Evolutionary conservation across 2,113 vertebrate species (phyloP).

Genomic region (Pelusios castaneus): DNA sequence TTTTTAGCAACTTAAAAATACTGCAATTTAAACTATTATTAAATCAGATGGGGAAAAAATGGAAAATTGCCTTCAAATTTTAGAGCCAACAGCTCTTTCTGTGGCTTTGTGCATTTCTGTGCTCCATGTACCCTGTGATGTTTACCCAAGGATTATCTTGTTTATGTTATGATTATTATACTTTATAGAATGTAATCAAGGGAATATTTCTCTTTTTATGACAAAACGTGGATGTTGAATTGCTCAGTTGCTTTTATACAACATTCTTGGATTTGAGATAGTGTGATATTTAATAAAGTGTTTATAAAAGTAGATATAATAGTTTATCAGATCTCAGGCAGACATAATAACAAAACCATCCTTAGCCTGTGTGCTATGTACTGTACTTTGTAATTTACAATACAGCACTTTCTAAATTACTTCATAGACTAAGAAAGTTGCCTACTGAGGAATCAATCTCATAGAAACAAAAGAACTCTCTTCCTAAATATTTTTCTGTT

Average conservation of each 20-base stretch:
- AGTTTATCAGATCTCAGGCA: slow-evolving; percentile 69
- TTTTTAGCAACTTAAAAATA: slow-evolving; percentile 43
- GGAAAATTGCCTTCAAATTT: slow-evolving; percentile 38
- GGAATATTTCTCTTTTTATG: slow-evolving; percentile 71
- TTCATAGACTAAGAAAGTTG: slow-evolving; percentile 35
- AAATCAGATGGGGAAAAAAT: slow-evolving; percentile 49
- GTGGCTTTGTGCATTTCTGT: slow-evolving; percentile 50
- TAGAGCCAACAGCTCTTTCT: slow-evolving; percentile 52
- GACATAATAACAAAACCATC: slow-evolving; percentile 60
- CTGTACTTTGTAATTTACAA: slow-evolving; percentile 63
- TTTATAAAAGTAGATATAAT: slow-evolving; percentile 73
- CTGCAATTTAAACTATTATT: slow-evolving; percentile 48
- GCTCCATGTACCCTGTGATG: slow-evolving; percentile 39
- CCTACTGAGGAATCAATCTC: slow-evolving; percentile 50
- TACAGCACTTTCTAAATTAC: slow-evolving; percentile 37
- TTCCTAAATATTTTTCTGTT: slow-evolving; percentile 52
- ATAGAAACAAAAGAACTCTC: slow-evolving; percentile 20
- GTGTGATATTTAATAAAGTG: slow-evolving; percentile 73
- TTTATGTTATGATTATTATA: slow-evolving; percentile 72
- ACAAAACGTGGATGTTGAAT: slow-evolving; percentile 59
- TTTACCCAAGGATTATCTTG: slow-evolving; percentile 73
- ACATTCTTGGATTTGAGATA: slow-evolving; percentile 68
- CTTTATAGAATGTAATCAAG: slow-evolving; percentile 73
- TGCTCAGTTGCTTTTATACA: slow-evolving; percentile 62
- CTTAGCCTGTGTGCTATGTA: slow-evolving; percentile 39